Percentiles rank a stretch among this genome's conserved stretches.
Evolutionary conservation across 2,113 vertebrate genomes (phyloP).

Genomic region (Hippocampus comes): DNA sequence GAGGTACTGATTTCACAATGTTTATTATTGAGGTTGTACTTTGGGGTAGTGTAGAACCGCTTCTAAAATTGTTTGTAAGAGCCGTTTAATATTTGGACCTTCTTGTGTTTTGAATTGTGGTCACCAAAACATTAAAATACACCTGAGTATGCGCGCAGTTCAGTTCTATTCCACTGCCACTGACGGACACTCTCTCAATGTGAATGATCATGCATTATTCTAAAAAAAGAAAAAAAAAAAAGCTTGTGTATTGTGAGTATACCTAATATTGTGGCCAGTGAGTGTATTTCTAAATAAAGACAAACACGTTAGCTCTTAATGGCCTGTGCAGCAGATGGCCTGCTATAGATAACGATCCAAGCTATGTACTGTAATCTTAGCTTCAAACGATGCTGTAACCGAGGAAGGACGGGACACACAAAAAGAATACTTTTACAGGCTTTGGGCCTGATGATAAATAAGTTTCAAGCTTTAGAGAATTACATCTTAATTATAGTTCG

Average conservation of each 20-base stretch:
- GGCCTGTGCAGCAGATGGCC: conserved; percentile 71
- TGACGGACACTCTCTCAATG: neutral
- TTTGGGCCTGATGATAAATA: neutral
- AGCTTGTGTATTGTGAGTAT: neutral
- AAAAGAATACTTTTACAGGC: conserved; percentile 6
- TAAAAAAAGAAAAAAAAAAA: neutral
- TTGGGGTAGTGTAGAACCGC: neutral
- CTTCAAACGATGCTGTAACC: conserved; percentile 40
- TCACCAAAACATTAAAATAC: neutral
- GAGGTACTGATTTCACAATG: neutral
- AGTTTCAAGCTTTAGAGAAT: conserved; percentile 7
- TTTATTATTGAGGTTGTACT: neutral
- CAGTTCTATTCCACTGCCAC: no score
- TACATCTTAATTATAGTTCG: conserved; percentile 2
- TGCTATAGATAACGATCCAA: conserved; percentile 75
- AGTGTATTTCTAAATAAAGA: conserved; percentile 70
- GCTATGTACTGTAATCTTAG: conserved; percentile 75
- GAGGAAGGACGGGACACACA: conserved; percentile 18
- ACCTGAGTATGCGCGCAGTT: neutral
- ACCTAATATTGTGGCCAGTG: neutral
- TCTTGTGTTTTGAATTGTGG: neutral
- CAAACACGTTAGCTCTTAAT: conserved; percentile 71
- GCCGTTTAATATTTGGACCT: neutral
- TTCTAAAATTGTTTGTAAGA: neutral
- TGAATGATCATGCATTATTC: neutral